These are phyloP conservation scores for Polymixis flavicincta DNA, from an alignment of 2,888 invertebrate genomes.

Conservation along the genomic window DNA sequence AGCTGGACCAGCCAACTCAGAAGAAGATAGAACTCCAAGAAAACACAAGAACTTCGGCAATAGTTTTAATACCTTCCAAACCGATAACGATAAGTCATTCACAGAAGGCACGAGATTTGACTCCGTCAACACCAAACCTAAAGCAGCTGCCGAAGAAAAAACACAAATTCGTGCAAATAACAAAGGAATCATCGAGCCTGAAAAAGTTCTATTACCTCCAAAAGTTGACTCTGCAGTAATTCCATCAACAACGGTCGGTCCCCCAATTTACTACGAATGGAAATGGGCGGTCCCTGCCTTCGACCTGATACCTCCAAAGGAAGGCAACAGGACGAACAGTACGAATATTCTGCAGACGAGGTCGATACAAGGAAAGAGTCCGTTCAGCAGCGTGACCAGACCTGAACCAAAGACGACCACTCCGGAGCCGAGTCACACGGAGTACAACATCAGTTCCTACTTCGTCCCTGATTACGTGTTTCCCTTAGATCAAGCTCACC, in stretches of 20 bases:
- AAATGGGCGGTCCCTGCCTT: slow-evolving; percentile 92
- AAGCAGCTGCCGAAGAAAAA: slow-evolving; percentile 55
- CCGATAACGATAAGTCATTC: slow-evolving; percentile 76
- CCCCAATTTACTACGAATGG: slow-evolving; percentile 92
- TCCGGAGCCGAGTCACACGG: slow-evolving; percentile 80
- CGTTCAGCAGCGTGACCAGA: slow-evolving; percentile 80
- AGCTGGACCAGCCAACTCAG: slow-evolving; percentile 81
- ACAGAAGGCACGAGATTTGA: slow-evolving; percentile 76
- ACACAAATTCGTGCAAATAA: slow-evolving; percentile 37
- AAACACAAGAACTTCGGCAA: slow-evolving; percentile 79
- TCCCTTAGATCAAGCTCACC: slow-evolving; percentile 90
- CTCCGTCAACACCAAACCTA: slow-evolving; percentile 78
- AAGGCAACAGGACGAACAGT: slow-evolving; percentile 79
- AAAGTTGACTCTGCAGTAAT: slow-evolving; percentile 83
- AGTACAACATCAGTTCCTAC: slow-evolving; percentile 91
- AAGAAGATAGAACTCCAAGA: slow-evolving; percentile 82
- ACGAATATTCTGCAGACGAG: slow-evolving; percentile 71
- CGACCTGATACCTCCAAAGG: slow-evolving; percentile 90
- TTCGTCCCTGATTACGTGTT: slow-evolving; percentile 92
- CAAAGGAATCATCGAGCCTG: slow-evolving; percentile 72
- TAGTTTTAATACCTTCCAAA: slow-evolving; percentile 76
- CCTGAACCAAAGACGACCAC: slow-evolving; percentile 76
- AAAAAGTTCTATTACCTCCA: slow-evolving; percentile 89
- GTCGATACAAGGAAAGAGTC: slow-evolving; percentile 75
- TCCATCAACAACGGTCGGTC: slow-evolving; percentile 90